Conservation (phyloP, 2,888 invertebrate genomes). For the Troglohyphantes excavatus region DNA sequence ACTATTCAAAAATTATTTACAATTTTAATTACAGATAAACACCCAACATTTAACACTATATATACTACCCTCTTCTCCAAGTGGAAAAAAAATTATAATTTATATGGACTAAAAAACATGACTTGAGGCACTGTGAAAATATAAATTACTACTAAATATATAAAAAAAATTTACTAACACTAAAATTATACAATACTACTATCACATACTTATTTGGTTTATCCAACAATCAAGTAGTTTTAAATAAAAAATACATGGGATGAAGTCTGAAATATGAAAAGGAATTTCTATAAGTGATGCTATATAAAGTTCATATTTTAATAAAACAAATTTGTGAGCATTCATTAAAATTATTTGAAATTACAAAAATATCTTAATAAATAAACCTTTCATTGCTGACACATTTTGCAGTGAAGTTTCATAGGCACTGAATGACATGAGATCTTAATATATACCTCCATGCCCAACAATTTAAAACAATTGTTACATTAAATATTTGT, state of each 20-base stretch:
- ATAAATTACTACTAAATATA: not conserved
- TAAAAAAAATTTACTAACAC: no score
- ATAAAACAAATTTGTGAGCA: not conserved
- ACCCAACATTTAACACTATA: not conserved
- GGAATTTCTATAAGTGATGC: no score
- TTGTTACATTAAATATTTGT: not conserved
- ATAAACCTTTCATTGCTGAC: not conserved
- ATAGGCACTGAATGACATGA: slow-evolving; percentile 1
- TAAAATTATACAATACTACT: not conserved
- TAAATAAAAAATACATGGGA: not conserved
- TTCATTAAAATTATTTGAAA: not conserved
- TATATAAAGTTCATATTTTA: not conserved
- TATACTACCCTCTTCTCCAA: not conserved
- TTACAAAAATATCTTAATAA: slow-evolving; percentile 5
- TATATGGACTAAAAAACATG: not conserved
- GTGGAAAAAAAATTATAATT: not conserved
- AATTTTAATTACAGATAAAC: slow-evolving; percentile 5
- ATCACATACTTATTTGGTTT: not conserved
- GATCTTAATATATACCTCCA: not conserved
- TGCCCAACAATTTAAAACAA: not conserved
- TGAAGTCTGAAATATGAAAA: no score
- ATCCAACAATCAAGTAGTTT: not conserved
- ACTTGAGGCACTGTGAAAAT: not conserved
- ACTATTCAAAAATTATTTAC: slow-evolving; percentile 1
- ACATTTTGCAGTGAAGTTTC: not conserved